Evolutionary conservation across 2,797 vertebrate genomes (phyloP), one percentile per base, ranked within the genome.

Genomic region (Brotula barbata): DNA sequence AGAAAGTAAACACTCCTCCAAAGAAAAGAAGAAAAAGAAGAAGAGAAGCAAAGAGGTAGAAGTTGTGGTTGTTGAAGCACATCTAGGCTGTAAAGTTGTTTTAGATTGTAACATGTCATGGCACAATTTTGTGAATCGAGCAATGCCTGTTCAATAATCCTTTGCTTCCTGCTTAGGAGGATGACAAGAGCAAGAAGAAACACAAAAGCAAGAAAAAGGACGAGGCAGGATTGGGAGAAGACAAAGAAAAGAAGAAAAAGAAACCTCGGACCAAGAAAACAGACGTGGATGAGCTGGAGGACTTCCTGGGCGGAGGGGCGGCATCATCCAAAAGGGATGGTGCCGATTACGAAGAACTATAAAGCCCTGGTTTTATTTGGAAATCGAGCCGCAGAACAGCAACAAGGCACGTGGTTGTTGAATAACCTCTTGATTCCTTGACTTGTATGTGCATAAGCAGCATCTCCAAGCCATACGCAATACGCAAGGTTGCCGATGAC

Each of bases 331-430:
- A 89, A 2, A 88, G 58, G 22, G 93, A 94, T 0, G 95, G 93
- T 0, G 95, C 94, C 0, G 97, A 97, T 81, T 99, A 99, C 0
- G 97, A 99, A 85, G 96, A 95, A 76, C 94, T 99, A 58, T 99
- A 95, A 91, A 63, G 54, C n/a, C 15, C 47, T 19, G 15, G 13
- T n/a, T 49, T 55, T 33, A 9, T 46, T 9, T 36, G 49, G 44
- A 55, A 56, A 20, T 7, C 45, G 34, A 66, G 59, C 33, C 21
- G 17, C 36, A 37, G 64, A 73, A 69, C 58, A 74, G 59, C 77
- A 50, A 47, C 23, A 50, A 58, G 62, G 61, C 9, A 13, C 41
- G 44, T 17, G 31, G 41, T 58, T 36, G 10, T 31, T 69, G n/a
- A 22, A 57, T 50, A 42, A 22, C 56, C 20, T 70, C 51, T 46